A percentile compares a stretch with the other conserved stretches of the same genome.
phyloP scores from a whole-genome alignment of 2,888 invertebrate species.

The Xylota sylvarum region DNA sequence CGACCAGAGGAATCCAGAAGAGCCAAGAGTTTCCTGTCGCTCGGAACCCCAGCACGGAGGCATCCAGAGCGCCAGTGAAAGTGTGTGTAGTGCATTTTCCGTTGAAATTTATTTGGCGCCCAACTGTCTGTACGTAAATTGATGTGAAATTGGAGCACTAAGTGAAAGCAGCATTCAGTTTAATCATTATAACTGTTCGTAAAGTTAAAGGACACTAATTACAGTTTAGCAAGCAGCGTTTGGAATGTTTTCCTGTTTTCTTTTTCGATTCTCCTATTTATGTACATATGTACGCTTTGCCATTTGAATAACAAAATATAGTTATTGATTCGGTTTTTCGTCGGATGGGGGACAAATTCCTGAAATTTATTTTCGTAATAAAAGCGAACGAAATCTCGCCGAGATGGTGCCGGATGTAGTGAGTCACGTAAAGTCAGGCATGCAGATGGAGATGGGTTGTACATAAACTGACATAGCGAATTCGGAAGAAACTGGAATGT shows the following conservation, averaged over 20 bases:
- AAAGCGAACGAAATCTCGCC: conserved; percentile 27
- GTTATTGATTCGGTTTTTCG: conserved; percentile 30
- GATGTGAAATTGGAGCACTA: conserved; percentile 30
- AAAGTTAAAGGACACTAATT: conserved; percentile 31
- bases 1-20: background rate
- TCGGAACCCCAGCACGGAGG: conserved; percentile 1
- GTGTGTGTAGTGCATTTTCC: conserved; percentile 22
- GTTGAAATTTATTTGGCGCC: conserved; percentile 43
- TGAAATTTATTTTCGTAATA: conserved; percentile 28
- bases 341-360: background rate
- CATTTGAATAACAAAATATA: background rate
- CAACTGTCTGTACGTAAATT: conserved; percentile 32
- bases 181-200: conserved; percentile 18
- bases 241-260: conserved; percentile 2
- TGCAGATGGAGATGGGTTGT: conserved; percentile 18
- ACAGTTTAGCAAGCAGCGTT: conserved; percentile 16
- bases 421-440: conserved; percentile 34
- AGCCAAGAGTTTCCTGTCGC: conserved; percentile 23
- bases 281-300: background rate
- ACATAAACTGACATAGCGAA: background rate
- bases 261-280: conserved; percentile 6
- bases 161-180: conserved; percentile 22
- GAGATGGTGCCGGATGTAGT: conserved; percentile 38
- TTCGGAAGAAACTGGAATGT: background rate
- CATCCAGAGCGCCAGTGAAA: conserved; percentile 30